A percentile compares a stretch with the other conserved stretches of the same genome.
Evolutionary conservation across 2,113 vertebrate genomes (phyloP).

Genomic region (Corythaixoides concolor): DNA sequence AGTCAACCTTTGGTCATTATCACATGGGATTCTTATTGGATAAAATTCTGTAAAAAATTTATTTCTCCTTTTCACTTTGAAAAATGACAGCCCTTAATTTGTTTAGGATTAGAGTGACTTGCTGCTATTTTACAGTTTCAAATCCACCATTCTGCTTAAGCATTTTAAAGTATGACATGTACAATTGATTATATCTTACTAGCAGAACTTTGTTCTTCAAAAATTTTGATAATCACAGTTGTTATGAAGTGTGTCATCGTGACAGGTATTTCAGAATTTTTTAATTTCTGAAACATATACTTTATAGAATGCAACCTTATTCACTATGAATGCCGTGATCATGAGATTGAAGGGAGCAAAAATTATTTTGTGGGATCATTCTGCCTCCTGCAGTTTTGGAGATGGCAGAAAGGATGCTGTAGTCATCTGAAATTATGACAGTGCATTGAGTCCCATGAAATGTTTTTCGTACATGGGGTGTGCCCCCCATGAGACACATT

Average conservation of each 20-base stretch:
- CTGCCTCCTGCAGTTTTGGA: neutral
- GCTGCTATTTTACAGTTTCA: neutral
- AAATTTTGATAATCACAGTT: neutral
- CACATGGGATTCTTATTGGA: neutral
- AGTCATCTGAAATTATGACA: neutral
- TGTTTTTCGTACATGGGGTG: neutral
- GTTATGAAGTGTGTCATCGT: fast-evolving
- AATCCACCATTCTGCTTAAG: neutral
- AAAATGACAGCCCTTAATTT: neutral
- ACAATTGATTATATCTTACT: neutral
- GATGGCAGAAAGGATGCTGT: neutral
- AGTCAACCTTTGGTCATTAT: neutral
- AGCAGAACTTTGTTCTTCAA: neutral
- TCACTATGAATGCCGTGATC: neutral
- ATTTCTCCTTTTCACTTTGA: neutral
- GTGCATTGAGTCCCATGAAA: neutral
- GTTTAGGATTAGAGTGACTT: neutral
- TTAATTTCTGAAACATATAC: neutral
- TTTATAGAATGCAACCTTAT: neutral
- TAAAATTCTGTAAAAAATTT: neutral
- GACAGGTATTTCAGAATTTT: neutral
- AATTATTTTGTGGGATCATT: neutral
- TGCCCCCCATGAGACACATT: neutral
- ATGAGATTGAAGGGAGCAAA: neutral
- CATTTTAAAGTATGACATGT: neutral